Evolutionary conservation across 2,888 invertebrate species (phyloP).

Genomic region (Exocentrus adspersus): DNA sequence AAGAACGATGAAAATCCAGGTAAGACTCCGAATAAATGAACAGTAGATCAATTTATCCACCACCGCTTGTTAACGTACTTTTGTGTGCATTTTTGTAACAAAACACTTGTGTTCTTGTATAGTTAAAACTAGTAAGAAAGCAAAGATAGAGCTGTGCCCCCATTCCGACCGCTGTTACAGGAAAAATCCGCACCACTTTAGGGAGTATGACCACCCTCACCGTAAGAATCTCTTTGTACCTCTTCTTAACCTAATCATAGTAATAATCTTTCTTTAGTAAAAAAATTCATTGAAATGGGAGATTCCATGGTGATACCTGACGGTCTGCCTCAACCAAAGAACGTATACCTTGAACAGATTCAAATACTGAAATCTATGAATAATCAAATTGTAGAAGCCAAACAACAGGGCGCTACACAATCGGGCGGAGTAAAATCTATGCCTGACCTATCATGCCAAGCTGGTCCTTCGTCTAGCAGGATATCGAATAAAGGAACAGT

Average conservation of each 20-base stretch:
- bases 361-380: constrained; percentile 62
- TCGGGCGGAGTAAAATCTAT: constrained; percentile 1
- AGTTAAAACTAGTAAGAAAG: constrained; percentile 39
- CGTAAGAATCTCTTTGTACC: constrained; percentile 71
- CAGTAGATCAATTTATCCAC: too few relatives aligned
- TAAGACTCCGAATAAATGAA: too few relatives aligned
- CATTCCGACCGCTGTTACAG: constrained; percentile 84
- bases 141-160: constrained; percentile 70
- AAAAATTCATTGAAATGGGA: constrained; percentile 67
- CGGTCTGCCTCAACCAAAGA: constrained; percentile 65
- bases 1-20: constrained; percentile 1
- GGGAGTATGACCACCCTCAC: constrained; percentile 82
- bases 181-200: constrained; percentile 85
- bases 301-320: constrained; percentile 67
- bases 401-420: not conserved
- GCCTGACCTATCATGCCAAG: constrained; percentile 17
- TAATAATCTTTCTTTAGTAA: constrained; percentile 67
- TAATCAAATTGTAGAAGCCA: not conserved
- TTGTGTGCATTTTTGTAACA: too few relatives aligned
- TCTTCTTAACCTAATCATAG: not conserved
- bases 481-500: constrained; percentile 66
- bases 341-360: constrained; percentile 72
- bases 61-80: too few relatives aligned
- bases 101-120: too few relatives aligned
- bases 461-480: constrained; percentile 18